phyloP scores from a whole-genome alignment of 1,140 invertebrate genomes.

The Nautilus pompilius region DNA sequence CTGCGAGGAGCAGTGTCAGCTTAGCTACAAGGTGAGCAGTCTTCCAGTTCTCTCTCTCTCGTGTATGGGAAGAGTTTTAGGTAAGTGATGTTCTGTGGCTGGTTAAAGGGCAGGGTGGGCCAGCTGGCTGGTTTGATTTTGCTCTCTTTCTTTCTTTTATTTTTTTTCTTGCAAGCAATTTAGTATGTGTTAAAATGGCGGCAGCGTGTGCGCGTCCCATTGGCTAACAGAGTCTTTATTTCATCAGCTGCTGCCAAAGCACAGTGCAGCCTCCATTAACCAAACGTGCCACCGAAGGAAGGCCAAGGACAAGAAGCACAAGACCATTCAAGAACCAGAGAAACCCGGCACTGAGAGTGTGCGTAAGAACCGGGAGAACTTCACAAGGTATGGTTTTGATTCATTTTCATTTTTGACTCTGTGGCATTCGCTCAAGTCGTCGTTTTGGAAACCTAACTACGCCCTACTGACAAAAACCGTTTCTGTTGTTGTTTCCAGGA shows the following conservation, averaged over 20 bases:
- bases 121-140: too few relatives aligned
- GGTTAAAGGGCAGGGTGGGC: too few relatives aligned
- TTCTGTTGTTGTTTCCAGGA: conserved; percentile 56
- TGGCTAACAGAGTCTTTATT: too few relatives aligned
- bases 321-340: conserved; percentile 32
- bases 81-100: too few relatives aligned
- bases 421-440: too few relatives aligned
- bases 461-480: too few relatives aligned
- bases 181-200: neutral
- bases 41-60: too few relatives aligned
- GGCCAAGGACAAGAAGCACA: conserved; percentile 37
- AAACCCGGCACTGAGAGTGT: conserved; percentile 89
- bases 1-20: conserved; percentile 93
- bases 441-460: too few relatives aligned
- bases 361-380: conserved; percentile 89
- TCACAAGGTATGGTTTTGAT: conserved; percentile 82
- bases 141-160: neutral
- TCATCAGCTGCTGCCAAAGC: conserved; percentile 79
- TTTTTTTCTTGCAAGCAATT: neutral
- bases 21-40: conserved; percentile 76
- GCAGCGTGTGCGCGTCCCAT: too few relatives aligned
- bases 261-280: conserved; percentile 85
- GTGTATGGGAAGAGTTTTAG: too few relatives aligned
- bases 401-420: too few relatives aligned
- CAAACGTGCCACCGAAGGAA: conserved; percentile 56